Conservation (phyloP, 2,113 vertebrate species). For the Monarcha castaneiventris region DNA sequence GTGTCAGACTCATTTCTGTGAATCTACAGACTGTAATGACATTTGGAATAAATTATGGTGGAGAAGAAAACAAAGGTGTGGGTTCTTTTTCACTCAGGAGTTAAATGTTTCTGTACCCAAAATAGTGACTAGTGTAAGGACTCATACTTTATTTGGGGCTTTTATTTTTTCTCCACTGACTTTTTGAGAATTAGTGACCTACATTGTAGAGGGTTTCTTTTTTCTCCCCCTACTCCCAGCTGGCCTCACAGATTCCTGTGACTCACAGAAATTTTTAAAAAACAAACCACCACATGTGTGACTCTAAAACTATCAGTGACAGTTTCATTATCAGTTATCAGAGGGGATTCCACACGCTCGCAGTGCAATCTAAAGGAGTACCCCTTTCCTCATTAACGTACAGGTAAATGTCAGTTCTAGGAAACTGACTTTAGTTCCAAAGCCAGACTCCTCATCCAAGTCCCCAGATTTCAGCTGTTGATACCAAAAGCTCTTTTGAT, state of each 20-base stretch:
- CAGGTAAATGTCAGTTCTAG: not conserved
- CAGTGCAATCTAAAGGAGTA: not conserved
- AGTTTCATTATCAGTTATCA: slow-evolving; percentile 20
- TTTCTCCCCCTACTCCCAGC: not conserved
- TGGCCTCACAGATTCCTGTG: slow-evolving; percentile 28
- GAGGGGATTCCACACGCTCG: slow-evolving; percentile 39
- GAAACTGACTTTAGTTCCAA: not conserved
- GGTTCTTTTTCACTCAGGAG: not conserved
- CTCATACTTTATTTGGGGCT: not conserved
- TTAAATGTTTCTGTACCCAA: not conserved
- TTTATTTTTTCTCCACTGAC: slow-evolving; percentile 1
- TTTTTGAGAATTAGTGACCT: not conserved
- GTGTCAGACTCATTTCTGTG: not conserved
- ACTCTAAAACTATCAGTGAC: slow-evolving; percentile 48
- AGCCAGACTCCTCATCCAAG: not conserved
- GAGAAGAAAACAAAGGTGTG: not conserved
- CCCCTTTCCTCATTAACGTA: not conserved
- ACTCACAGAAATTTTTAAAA: slow-evolving; percentile 63
- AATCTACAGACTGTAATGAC: not conserved
- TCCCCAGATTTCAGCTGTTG: not conserved
- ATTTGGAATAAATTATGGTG: not conserved
- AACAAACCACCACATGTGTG: slow-evolving; percentile 49
- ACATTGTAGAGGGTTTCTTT: not conserved
- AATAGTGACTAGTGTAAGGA: not conserved
- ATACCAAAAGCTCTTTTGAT: not conserved